These are phyloP conservation scores for Urocyon cinereoargenteus DNA, from an alignment of 2,797 vertebrate genomes.

Conservation along the genomic window DNA sequence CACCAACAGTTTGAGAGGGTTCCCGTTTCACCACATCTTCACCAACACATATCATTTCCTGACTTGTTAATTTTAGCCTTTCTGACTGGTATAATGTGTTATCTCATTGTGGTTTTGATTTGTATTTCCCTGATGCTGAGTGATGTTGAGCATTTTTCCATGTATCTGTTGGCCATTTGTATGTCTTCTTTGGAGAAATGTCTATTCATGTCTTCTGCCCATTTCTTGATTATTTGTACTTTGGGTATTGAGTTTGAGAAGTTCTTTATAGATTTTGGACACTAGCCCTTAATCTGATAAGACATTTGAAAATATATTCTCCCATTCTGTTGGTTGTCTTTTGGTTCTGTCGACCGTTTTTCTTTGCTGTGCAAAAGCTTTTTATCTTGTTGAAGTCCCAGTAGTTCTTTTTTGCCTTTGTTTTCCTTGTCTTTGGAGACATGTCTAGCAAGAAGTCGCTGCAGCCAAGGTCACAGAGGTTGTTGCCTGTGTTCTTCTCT, in stretches of 20 bases:
- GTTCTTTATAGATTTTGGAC: neutral
- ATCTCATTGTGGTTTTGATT: no score
- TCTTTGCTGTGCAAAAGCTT: neutral
- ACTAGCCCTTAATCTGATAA: neutral
- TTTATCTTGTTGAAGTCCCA: neutral
- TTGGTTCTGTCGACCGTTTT: neutral
- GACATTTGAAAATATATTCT: neutral
- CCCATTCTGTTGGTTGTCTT: neutral
- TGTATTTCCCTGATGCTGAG: neutral
- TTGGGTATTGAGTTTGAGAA: neutral
- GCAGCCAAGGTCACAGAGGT: no score
- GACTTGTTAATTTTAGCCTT: no score
- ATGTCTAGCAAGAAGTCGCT: no score
- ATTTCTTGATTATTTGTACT: neutral
- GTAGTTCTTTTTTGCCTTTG: neutral
- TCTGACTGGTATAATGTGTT: no score
- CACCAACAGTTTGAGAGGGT: no score
- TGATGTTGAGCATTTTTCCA: neutral
- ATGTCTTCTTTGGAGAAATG: neutral
- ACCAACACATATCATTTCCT: no score
- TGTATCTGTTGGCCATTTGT: neutral
- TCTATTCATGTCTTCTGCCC: neutral
- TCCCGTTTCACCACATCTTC: no score
- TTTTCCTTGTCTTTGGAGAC: no score
- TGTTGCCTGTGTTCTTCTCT: no score